These are phyloP conservation scores for Gila robusta DNA, from an alignment of 2,797 vertebrate genomes.

Conservation along the genomic window DNA sequence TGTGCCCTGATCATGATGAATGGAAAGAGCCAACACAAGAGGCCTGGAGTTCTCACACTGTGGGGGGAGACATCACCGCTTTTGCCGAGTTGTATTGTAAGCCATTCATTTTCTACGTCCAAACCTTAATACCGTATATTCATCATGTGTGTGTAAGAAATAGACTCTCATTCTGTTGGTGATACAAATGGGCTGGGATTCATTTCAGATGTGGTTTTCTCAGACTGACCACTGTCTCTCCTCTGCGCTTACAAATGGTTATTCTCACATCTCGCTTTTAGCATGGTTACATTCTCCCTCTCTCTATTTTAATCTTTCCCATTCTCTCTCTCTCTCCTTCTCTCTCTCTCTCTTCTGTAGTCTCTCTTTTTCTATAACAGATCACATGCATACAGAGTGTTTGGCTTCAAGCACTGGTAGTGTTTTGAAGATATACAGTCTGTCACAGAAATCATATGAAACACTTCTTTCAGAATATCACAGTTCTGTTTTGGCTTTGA, in stretches of 20 bases:
- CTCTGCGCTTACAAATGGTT: constrained; percentile 5
- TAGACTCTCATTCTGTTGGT: constrained; percentile 24
- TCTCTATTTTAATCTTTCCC: neutral
- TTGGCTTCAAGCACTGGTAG: constrained; percentile 73
- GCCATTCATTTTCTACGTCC: constrained; percentile 56
- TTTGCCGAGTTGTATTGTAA: constrained; percentile 48
- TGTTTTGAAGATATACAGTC: constrained; percentile 75
- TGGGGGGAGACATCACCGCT: constrained; percentile 43
- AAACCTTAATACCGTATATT: constrained; percentile 52
- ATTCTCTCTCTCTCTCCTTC: neutral
- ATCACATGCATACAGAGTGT: constrained; percentile 58
- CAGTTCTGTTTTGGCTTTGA: constrained; percentile 79
- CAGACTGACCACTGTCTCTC: constrained; percentile 15
- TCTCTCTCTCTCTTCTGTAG: neutral
- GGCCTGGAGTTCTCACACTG: constrained; percentile 47
- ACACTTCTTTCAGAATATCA: constrained; percentile 77
- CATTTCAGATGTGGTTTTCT: neutral
- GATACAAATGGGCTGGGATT: constrained; percentile 12
- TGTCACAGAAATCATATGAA: constrained; percentile 81
- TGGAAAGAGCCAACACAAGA: constrained; percentile 64
- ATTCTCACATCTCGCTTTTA: constrained; percentile 16
- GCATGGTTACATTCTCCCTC: neutral
- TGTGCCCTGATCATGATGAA: constrained; percentile 78
- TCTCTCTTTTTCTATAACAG: constrained; percentile 1
- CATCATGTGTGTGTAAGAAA: constrained; percentile 53